A percentile compares a stretch with the other conserved stretches of the same genome.
These are phyloP conservation scores for Cynaeus angustus DNA, from an alignment of 2,888 invertebrate species.

Conservation along the genomic window DNA sequence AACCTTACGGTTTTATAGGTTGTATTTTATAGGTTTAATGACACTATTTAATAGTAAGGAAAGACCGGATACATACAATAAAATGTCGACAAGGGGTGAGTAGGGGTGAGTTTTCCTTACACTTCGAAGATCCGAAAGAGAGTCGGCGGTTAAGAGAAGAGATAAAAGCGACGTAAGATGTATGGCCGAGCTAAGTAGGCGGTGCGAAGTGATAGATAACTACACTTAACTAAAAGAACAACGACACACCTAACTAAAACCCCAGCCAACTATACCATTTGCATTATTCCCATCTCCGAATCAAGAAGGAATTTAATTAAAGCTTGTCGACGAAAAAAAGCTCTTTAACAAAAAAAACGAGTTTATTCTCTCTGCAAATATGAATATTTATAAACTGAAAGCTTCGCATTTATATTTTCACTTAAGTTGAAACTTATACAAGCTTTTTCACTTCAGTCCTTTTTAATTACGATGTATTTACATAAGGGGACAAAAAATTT, in stretches of 20 bases:
- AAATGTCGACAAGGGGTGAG: constrained; percentile 22
- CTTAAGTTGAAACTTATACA: constrained; percentile 68
- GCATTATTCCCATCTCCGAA: constrained; percentile 40
- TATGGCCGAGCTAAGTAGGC: constrained; percentile 60
- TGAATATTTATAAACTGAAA: constrained; percentile 65
- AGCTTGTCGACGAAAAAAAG: not conserved
- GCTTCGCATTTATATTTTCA: constrained; percentile 67
- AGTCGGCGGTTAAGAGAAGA: constrained; percentile 49
- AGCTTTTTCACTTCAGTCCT: constrained; percentile 68
- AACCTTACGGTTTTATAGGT: constrained; percentile 61
- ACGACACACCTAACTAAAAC: constrained; percentile 57
- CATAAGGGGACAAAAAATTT: constrained; percentile 53
- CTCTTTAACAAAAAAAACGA: constrained; percentile 1
- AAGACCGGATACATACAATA: constrained; percentile 29
- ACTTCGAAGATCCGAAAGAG: constrained; percentile 31
- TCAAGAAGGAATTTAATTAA: constrained; percentile 16
- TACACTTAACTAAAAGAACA: constrained; percentile 65
- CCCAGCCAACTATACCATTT: constrained; percentile 44
- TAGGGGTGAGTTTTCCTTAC: constrained; percentile 1
- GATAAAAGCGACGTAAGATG: constrained; percentile 55
- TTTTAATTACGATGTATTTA: constrained; percentile 65
- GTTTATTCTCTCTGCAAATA: constrained; percentile 53
- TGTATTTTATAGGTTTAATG: constrained; percentile 60
- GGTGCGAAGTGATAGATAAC: constrained; percentile 67
- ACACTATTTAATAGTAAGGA: constrained; percentile 53